Conservation (phyloP, 92 coral and sea anemone species). For the Scolanthus callimorphus region DNA sequence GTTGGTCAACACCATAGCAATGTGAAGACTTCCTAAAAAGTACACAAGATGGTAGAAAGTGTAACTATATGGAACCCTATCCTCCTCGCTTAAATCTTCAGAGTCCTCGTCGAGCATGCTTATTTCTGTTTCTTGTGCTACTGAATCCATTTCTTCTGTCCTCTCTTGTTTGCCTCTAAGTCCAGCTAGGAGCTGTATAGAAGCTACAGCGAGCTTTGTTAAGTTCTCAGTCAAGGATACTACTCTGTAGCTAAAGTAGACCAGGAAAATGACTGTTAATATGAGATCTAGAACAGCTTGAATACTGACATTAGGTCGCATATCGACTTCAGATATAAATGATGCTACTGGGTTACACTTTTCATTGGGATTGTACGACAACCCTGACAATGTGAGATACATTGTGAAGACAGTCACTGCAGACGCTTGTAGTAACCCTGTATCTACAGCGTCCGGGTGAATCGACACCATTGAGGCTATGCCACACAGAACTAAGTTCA, state of each 20-base stretch:
- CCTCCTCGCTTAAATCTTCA: conserved; percentile 1
- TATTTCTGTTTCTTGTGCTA: conserved; percentile 15
- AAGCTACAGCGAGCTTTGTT: conserved; percentile 39
- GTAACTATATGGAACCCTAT: conserved; percentile 70
- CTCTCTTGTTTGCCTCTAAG: conserved; percentile 7
- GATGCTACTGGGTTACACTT: conserved; percentile 92
- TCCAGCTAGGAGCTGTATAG: conserved; percentile 43
- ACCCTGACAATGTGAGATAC: conserved; percentile 86
- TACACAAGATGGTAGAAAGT: conserved; percentile 85
- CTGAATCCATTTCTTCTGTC: neutral
- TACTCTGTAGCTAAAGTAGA: conserved; percentile 72
- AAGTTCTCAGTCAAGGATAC: conserved; percentile 49
- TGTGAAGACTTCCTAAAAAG: conserved; percentile 79
- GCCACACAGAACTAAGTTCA: conserved; percentile 79
- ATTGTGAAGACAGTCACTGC: conserved; percentile 66
- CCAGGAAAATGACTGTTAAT: conserved; percentile 45
- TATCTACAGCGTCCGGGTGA: conserved; percentile 83
- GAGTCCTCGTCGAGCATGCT: neutral
- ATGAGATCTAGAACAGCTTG: conserved; percentile 86
- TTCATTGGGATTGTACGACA: conserved; percentile 94
- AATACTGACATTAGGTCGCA: conserved; percentile 85
- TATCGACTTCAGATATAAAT: conserved; percentile 85
- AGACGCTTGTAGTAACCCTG: conserved; percentile 79
- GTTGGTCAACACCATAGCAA: conserved; percentile 89
- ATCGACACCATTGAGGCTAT: conserved; percentile 75